Conservation (phyloP, 2,888 invertebrate species). For the Macroteleia sp. region DNA sequence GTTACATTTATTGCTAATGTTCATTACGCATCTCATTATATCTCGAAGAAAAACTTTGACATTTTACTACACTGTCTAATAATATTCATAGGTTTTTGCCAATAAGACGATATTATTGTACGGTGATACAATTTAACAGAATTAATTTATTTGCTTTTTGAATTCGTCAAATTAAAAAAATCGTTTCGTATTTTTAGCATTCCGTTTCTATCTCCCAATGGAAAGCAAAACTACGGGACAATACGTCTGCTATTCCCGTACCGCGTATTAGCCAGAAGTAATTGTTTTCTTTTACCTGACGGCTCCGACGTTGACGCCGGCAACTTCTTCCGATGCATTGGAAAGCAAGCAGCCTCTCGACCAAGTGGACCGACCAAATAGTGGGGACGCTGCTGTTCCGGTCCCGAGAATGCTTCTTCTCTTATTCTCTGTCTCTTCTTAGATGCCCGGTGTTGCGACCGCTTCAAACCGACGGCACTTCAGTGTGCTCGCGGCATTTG, state of each 20-base stretch:
- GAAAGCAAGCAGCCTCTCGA: conserved; percentile 28
- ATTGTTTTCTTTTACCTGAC: conserved; percentile 57
- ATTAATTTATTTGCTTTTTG: no score
- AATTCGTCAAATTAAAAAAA: no score
- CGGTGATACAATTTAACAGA: no score
- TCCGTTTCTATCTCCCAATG: no score
- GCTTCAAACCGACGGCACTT: conserved; percentile 61
- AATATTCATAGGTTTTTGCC: no score
- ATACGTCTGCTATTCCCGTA: conserved; percentile 12
- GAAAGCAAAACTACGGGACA: conserved; percentile 8
- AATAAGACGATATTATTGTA: no score
- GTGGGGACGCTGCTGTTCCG: conserved; percentile 60
- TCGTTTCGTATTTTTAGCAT: no score
- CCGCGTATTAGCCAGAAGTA: conserved; percentile 34
- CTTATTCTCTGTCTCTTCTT: conserved; percentile 55
- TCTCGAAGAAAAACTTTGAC: no score
- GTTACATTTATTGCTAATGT: no score
- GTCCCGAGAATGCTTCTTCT: conserved; percentile 56
- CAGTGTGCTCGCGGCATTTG: conserved; percentile 82
- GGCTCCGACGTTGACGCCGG: conserved; percentile 42
- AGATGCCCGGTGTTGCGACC: conserved; percentile 42
- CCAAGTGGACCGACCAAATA: conserved; percentile 49
- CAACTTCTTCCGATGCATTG: conserved; percentile 45
- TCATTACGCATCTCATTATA: no score
- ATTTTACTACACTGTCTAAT: no score